phyloP scores from a whole-genome alignment of 2,888 invertebrate species.

The Steromphala cineraria region DNA sequence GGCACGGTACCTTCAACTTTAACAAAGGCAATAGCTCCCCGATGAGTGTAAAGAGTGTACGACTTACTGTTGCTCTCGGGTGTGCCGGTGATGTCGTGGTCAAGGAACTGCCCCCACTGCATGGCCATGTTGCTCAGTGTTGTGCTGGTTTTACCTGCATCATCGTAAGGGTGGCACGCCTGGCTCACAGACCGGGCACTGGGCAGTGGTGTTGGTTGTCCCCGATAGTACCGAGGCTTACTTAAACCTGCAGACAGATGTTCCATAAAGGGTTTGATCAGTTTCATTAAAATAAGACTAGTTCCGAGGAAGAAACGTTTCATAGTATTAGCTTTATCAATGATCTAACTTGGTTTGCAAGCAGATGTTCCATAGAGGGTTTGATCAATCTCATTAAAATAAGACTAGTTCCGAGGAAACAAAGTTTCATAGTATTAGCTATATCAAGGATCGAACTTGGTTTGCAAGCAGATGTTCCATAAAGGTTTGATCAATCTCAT shows the following conservation, averaged over 20 bases:
- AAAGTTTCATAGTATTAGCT: no score
- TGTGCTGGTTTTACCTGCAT: not conserved
- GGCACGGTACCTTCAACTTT: no score
- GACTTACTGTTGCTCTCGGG: conserved; percentile 21
- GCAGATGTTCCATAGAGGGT: no score
- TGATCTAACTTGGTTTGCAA: no score
- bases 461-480: not conserved
- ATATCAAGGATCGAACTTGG: no score
- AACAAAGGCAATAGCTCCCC: no score
- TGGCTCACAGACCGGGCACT: not conserved
- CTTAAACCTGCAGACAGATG: not conserved
- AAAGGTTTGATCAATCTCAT: not conserved
- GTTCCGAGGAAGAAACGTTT: no score
- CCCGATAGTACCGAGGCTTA: not conserved
- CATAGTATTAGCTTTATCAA: no score
- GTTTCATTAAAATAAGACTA: not conserved
- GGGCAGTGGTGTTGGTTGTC: not conserved
- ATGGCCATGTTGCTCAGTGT: conserved; percentile 41
- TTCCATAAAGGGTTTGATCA: not conserved
- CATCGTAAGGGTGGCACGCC: not conserved
- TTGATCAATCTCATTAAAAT: not conserved
- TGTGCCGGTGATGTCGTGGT: conserved; percentile 47
- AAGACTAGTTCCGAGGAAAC: no score
- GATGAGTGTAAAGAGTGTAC: not conserved
- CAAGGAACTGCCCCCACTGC: conserved; percentile 51